phyloP scores from a whole-genome alignment of 2,888 invertebrate genomes.

The Cataglyphis rosenhaueri region DNA sequence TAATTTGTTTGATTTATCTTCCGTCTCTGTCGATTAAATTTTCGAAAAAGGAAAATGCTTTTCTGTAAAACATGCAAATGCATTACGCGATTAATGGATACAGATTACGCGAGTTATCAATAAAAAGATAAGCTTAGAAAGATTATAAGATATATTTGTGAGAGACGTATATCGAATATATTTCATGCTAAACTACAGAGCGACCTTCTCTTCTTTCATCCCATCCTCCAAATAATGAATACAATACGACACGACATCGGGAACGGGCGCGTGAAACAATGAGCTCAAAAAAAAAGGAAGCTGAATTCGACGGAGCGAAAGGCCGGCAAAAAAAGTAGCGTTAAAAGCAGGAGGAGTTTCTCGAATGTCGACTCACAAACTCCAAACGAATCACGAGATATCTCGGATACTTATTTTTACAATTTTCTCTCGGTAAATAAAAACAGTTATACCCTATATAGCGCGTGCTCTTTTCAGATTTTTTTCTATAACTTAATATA shows the following conservation, averaged over 20 bases:
- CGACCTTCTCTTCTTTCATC: conserved; percentile 54
- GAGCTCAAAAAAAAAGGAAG: conserved; percentile 54
- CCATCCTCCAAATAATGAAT: conserved; percentile 70
- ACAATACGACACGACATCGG: conserved; percentile 68
- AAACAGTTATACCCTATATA: neutral
- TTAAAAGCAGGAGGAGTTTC: conserved; percentile 44
- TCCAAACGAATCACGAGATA: conserved; percentile 36
- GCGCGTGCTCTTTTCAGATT: too few species aligned
- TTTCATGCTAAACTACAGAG: conserved; percentile 54
- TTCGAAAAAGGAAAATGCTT: too few species aligned
- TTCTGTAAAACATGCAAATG: neutral
- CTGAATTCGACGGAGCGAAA: conserved; percentile 58
- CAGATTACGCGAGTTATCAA: neutral
- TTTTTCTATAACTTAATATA: neutral
- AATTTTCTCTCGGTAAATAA: conserved; percentile 26
- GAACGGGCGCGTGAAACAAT: conserved; percentile 70
- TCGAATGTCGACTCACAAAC: conserved; percentile 16
- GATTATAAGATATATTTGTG: neutral
- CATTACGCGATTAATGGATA: neutral
- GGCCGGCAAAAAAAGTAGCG: conserved; percentile 20
- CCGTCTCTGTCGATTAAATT: neutral
- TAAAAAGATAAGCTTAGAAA: conserved; percentile 3
- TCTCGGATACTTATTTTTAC: conserved; percentile 29
- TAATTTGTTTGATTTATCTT: neutral
- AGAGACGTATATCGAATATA: conserved; percentile 36